Conservation (phyloP, 2,888 invertebrate genomes). For the Mystacides longicornis region DNA sequence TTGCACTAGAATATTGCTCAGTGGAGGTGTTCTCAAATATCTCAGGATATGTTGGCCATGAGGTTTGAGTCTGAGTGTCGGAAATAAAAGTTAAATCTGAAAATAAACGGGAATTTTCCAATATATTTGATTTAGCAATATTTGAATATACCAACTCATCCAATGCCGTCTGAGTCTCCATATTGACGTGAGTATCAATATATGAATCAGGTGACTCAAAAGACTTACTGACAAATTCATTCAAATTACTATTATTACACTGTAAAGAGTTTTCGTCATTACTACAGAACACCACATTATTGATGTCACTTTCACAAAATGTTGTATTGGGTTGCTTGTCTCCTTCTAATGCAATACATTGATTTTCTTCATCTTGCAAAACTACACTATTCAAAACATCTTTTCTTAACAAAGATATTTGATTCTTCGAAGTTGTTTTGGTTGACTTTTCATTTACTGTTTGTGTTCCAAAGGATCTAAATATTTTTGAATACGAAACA, state of each 20-base stretch:
- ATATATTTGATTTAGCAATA: slow-evolving; percentile 6
- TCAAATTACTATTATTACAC: too few relatives aligned
- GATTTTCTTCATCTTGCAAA: too few relatives aligned
- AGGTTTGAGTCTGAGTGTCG: slow-evolving; percentile 23
- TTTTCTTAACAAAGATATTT: too few relatives aligned
- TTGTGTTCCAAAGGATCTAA: slow-evolving; percentile 15
- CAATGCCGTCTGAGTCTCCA: slow-evolving; percentile 24
- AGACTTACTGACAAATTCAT: too few relatives aligned
- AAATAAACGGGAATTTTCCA: slow-evolving; percentile 13
- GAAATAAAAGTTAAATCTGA: slow-evolving; percentile 19
- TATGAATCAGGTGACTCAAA: too few relatives aligned
- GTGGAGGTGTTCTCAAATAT: neutral
- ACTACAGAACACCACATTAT: too few relatives aligned
- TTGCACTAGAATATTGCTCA: neutral
- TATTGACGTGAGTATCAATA: slow-evolving; percentile 9
- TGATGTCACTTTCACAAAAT: too few relatives aligned
- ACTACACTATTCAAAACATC: too few relatives aligned
- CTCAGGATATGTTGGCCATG: slow-evolving; percentile 9
- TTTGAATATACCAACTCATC: slow-evolving; percentile 23
- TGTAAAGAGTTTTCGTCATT: too few relatives aligned
- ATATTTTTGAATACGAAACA: slow-evolving; percentile 8
- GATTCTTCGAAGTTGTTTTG: neutral
- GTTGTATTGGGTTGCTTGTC: too few relatives aligned
- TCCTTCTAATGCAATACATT: too few relatives aligned
- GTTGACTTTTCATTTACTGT: neutral